These are phyloP conservation scores for Cheilosia soror DNA, from an alignment of 2,888 invertebrate species.

Conservation along the genomic window DNA sequence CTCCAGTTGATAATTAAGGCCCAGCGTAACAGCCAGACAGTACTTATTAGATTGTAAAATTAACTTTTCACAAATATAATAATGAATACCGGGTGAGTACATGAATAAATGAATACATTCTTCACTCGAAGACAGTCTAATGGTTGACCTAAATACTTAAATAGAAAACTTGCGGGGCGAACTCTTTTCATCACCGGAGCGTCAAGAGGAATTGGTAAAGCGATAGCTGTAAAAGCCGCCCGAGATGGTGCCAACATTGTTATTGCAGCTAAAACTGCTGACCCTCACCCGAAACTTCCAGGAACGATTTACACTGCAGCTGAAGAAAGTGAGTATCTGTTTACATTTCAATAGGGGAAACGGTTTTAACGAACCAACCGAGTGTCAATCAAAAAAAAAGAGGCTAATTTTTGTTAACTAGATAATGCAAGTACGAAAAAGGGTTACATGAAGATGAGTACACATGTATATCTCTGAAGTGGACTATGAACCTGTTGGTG, in stretches of 20 bases:
- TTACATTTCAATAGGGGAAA: background rate
- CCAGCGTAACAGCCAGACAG: background rate
- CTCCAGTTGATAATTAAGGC: background rate
- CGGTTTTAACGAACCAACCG: too few relatives aligned
- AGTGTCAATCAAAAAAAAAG: too few relatives aligned
- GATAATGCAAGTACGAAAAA: background rate
- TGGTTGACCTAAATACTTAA: slow-evolving; percentile 24
- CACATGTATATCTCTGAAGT: background rate
- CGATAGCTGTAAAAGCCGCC: slow-evolving; percentile 96
- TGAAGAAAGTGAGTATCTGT: slow-evolving; percentile 87
- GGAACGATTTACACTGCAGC: slow-evolving; percentile 95
- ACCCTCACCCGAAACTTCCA: slow-evolving; percentile 87
- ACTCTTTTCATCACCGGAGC: slow-evolving; percentile 98
- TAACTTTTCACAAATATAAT: slow-evolving; percentile 24
- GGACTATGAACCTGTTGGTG: background rate
- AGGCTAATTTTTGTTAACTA: too few relatives aligned
- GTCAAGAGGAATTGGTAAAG: slow-evolving; percentile 97
- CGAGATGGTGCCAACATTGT: slow-evolving; percentile 93
- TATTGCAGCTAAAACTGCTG: slow-evolving; percentile 93
- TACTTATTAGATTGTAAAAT: slow-evolving; percentile 19
- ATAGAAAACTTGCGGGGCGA: slow-evolving; percentile 88
- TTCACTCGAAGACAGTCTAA: background rate
- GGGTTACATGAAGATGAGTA: background rate
- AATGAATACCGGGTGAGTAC: slow-evolving; percentile 68
- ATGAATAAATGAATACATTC: background rate